Conservation (phyloP, 2,888 invertebrate genomes). For the Steinernema scapterisci region DNA sequence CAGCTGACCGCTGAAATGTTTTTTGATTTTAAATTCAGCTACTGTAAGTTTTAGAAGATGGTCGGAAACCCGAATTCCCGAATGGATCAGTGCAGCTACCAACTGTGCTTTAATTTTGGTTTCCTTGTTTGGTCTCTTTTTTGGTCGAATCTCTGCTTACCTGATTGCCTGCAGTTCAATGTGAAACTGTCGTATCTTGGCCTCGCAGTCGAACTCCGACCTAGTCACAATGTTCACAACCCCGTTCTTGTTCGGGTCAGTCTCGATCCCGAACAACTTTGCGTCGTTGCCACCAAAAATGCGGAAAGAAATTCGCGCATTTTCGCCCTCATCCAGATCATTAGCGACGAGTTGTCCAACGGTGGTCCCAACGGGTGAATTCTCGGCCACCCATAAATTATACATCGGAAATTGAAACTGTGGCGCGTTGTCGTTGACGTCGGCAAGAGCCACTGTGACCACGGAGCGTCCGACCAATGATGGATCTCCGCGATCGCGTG, state of each 20-base stretch:
- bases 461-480: conserved; percentile 77
- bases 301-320: conserved; percentile 89
- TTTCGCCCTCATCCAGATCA: conserved; percentile 89
- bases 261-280: conserved; percentile 65
- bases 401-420: conserved; percentile 82
- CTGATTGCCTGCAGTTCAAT: conserved; percentile 80
- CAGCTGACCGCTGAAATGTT: conserved; percentile 58
- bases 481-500: conserved; percentile 83
- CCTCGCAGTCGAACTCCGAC: conserved; percentile 92
- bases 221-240: conserved; percentile 81
- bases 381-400: conserved; percentile 86
- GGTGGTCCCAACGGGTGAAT: conserved; percentile 91
- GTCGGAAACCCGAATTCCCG: not conserved
- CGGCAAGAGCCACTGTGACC: conserved; percentile 78
- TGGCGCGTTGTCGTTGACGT: conserved; percentile 76
- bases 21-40: not conserved
- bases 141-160: conserved; percentile 37
- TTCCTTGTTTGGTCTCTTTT: not conserved
- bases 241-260: conserved; percentile 42
- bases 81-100: not conserved
- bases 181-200: conserved; percentile 83
- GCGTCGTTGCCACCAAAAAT: conserved; percentile 86
- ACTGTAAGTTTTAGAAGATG: not conserved
- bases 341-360: conserved; percentile 87
- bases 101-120: conserved; percentile 2